Percentiles rank a stretch among this genome's conserved stretches.
Conservation (phyloP, 2,113 vertebrate genomes). For the Climacteris rufus region DNA sequence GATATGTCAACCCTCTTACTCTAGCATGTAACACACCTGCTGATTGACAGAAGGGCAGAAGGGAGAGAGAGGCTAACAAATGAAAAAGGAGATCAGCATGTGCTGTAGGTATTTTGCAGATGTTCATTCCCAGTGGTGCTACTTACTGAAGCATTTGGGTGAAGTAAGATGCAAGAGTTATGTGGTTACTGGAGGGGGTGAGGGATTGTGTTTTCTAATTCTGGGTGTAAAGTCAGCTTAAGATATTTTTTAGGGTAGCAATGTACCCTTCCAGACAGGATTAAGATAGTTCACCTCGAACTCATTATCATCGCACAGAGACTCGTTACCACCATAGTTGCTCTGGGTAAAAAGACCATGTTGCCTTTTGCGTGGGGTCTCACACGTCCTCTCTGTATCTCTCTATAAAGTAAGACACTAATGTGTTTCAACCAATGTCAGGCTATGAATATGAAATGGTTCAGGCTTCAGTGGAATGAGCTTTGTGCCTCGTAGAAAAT, state of each 20-base stretch:
- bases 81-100: not conserved
- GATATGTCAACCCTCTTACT: not conserved
- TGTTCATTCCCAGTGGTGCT: not conserved
- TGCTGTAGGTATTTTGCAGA: not conserved
- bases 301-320: not conserved
- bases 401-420: not conserved
- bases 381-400: not conserved
- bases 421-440: not conserved
- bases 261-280: not conserved
- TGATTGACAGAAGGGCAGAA: slow-evolving; percentile 7
- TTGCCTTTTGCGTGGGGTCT: not conserved
- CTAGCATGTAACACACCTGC: not conserved
- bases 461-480: not conserved
- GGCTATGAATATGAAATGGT: not conserved
- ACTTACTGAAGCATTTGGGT: not conserved
- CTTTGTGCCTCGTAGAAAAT: not conserved
- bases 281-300: not conserved
- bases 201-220: not conserved
- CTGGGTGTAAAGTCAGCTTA: not conserved
- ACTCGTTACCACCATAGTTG: not conserved
- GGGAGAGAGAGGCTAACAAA: not conserved
- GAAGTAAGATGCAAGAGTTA: not conserved
- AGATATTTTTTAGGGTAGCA: not conserved
- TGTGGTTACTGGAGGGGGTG: fast-evolving
- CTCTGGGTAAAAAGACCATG: not conserved